These are phyloP conservation scores for Neelides folsomi DNA, from an alignment of 2,888 invertebrate species.

Conservation along the genomic window DNA sequence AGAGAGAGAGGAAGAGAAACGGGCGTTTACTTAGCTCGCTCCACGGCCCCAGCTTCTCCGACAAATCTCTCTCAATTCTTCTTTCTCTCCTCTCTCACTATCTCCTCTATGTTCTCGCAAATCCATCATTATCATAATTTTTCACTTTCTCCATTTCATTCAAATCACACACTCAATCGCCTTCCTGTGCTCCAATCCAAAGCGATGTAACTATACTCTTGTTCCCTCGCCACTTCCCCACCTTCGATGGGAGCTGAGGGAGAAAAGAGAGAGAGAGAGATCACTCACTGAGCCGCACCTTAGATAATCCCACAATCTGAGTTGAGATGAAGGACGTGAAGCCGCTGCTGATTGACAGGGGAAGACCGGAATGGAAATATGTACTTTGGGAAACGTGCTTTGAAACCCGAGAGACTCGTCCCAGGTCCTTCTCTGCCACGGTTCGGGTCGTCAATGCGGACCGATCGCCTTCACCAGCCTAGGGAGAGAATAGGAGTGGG, in stretches of 20 bases:
- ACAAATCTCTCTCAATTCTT: conserved; percentile 13
- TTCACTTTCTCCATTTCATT: conserved; percentile 20
- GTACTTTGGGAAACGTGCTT: no score
- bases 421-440: not conserved
- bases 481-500: not conserved
- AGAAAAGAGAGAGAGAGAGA: not conserved
- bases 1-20: not conserved
- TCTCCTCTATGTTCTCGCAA: conserved; percentile 7
- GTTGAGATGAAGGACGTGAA: no score
- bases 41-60: not conserved
- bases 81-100: conserved; percentile 8
- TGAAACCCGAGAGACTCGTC: not conserved
- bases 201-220: not conserved
- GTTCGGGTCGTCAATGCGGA: not conserved
- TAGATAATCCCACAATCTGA: not conserved
- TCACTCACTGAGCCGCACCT: not conserved
- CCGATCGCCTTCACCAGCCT: not conserved
- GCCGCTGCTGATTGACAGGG: no score
- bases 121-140: conserved; percentile 23
- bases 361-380: no score
- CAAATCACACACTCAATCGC: conserved; percentile 12
- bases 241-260: not conserved
- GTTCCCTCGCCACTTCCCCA: not conserved
- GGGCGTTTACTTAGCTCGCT: not conserved
- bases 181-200: not conserved